Evolutionary conservation across 2,888 invertebrate genomes (phyloP).

Genomic region (Idaea biselata): DNA sequence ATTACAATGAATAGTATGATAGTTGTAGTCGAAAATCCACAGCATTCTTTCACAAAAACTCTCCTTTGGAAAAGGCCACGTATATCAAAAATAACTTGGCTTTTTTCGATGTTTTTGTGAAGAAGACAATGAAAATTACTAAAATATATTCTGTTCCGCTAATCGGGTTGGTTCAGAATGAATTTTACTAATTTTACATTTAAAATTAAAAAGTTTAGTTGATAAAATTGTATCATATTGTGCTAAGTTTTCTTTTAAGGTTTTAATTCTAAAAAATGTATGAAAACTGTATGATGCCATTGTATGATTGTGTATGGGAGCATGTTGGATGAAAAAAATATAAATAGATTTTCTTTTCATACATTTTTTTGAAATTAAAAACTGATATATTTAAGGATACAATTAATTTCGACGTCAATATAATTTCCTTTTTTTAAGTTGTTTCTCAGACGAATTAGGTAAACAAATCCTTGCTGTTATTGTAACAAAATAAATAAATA

Average conservation of each 20-base stretch:
- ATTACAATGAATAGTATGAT: constrained; percentile 59
- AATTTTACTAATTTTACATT: not conserved
- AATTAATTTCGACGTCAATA: not conserved
- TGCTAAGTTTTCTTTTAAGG: constrained; percentile 2
- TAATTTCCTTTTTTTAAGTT: not conserved
- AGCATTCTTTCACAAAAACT: constrained; percentile 1
- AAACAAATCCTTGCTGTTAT: not conserved
- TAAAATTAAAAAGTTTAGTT: not conserved
- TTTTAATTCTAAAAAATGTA: not conserved
- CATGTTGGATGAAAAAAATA: constrained; percentile 3
- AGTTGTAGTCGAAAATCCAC: constrained; percentile 45
- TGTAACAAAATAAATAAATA: not conserved
- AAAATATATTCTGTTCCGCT: not conserved
- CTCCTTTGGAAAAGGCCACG: not conserved
- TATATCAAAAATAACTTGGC: not conserved
- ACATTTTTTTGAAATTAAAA: not conserved
- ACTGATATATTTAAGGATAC: not conserved
- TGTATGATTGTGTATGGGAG: constrained; percentile 3
- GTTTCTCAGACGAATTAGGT: not conserved
- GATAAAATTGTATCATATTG: constrained; percentile 3
- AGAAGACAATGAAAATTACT: constrained; percentile 10
- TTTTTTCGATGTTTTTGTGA: constrained; percentile 6
- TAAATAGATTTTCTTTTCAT: constrained; percentile 2
- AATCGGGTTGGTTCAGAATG: not conserved
- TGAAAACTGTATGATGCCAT: not conserved